Conservation (phyloP, 1,140 invertebrate genomes). For the Solenopsis fugax region DNA sequence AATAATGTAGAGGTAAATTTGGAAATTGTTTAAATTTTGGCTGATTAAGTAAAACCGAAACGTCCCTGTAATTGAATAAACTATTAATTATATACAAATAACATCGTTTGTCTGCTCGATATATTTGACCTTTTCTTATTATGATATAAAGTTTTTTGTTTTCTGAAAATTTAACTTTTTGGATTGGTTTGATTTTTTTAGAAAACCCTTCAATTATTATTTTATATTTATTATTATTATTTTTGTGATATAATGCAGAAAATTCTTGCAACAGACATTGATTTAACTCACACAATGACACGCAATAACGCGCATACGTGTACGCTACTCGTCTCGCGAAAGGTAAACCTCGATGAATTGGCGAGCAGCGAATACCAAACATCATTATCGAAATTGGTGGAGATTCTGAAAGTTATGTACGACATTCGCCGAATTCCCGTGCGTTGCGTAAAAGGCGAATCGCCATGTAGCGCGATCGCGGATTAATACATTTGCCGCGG, state of each 20-base stretch:
- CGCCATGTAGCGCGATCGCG: slow-evolving; percentile 68
- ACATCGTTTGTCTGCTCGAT: too few relatives aligned
- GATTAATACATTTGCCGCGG: slow-evolving; percentile 75
- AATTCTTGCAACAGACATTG: neutral
- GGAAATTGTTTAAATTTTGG: too few relatives aligned
- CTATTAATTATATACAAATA: too few relatives aligned
- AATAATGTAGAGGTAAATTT: too few relatives aligned
- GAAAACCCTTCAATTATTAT: neutral
- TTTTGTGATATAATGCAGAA: neutral
- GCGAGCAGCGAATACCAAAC: slow-evolving; percentile 58
- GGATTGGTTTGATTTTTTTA: too few relatives aligned
- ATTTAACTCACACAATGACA: neutral
- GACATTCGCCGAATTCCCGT: slow-evolving; percentile 55
- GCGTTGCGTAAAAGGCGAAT: slow-evolving; percentile 60
- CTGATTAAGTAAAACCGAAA: too few relatives aligned
- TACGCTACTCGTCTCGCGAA: neutral
- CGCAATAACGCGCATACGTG: neutral
- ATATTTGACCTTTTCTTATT: too few relatives aligned
- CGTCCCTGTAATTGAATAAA: too few relatives aligned
- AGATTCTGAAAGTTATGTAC: slow-evolving; percentile 64
- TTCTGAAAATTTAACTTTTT: too few relatives aligned
- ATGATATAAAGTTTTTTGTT: too few relatives aligned
- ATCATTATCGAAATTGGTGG: slow-evolving; percentile 59
- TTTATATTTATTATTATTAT: neutral
- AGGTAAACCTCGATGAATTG: slow-evolving; percentile 34